phyloP scores from a whole-genome alignment of 1,140 invertebrate species.

The Drosophila ironensis region DNA sequence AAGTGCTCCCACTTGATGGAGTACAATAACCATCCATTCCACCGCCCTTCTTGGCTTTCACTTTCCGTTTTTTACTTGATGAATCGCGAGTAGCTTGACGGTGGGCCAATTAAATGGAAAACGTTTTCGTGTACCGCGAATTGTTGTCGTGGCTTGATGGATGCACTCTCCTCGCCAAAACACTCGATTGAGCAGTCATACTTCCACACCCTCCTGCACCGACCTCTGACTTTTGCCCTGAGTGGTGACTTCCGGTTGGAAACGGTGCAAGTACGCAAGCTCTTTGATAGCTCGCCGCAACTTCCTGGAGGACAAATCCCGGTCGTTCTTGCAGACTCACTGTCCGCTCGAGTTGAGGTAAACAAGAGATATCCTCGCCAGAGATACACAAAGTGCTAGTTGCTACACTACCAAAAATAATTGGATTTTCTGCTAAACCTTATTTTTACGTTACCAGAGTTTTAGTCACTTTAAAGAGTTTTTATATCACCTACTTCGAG shows the following conservation, averaged over 20 bases:
- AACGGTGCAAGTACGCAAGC: constrained; percentile 11
- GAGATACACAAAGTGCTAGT: background rate
- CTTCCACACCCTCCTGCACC: background rate
- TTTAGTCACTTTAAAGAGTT: too few relatives aligned
- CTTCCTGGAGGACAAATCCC: constrained; percentile 43
- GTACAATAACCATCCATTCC: constrained; percentile 15
- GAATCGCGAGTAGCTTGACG: constrained; percentile 18
- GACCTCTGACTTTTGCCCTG: background rate
- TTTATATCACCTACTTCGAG: too few relatives aligned
- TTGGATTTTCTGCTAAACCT: background rate
- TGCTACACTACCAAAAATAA: background rate
- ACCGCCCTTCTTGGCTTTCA: constrained; percentile 1
- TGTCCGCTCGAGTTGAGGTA: constrained; percentile 13
- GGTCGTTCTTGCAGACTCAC: background rate
- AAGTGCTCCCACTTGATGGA: constrained; percentile 51
- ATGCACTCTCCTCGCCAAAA: constrained; percentile 51
- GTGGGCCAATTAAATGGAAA: constrained; percentile 67
- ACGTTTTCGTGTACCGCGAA: constrained; percentile 55
- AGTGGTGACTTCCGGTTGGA: constrained; percentile 17
- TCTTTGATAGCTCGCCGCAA: constrained; percentile 38
- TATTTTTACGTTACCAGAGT: too few relatives aligned
- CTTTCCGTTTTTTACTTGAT: constrained; percentile 47
- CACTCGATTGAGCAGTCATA: constrained; percentile 44
- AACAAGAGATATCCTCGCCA: constrained; percentile 18
- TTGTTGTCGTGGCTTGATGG: constrained; percentile 62